Evolutionary conservation across 1,140 invertebrate genomes (phyloP).

Genomic region (Megalonaias nervosa): DNA sequence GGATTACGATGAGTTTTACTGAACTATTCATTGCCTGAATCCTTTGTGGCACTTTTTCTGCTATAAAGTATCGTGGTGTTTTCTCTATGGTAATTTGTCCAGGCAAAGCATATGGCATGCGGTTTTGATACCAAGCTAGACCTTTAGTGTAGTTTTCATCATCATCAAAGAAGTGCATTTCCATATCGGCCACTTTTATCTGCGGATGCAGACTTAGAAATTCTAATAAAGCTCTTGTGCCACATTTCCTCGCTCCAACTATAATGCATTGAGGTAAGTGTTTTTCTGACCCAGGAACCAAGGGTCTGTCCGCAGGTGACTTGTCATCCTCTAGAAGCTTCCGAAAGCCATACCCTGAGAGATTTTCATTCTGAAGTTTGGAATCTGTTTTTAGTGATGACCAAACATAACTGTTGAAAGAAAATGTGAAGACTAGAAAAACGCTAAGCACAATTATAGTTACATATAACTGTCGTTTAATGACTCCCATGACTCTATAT

Average conservation of each 20-base stretch:
- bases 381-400: slow-evolving; percentile 13
- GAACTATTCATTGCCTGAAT: slow-evolving; percentile 91
- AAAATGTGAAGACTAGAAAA: slow-evolving; percentile 11
- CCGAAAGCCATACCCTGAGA: slow-evolving; percentile 33
- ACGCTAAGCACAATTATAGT: too few species aligned
- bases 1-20: slow-evolving; percentile 89
- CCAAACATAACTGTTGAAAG: slow-evolving; percentile 27
- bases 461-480: too few species aligned
- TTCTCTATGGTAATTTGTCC: slow-evolving; percentile 74
- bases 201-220: slow-evolving; percentile 69
- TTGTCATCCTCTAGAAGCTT: slow-evolving; percentile 32
- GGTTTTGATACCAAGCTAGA: slow-evolving; percentile 70
- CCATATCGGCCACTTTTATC: slow-evolving; percentile 55
- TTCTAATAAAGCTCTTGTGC: slow-evolving; percentile 69
- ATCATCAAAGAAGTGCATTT: slow-evolving; percentile 71
- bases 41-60: slow-evolving; percentile 83
- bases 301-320: slow-evolving; percentile 10
- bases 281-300: slow-evolving; percentile 14
- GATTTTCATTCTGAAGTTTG: slow-evolving; percentile 25
- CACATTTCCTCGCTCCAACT: slow-evolving; percentile 71
- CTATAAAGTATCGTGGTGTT: slow-evolving; percentile 74
- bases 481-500: too few species aligned
- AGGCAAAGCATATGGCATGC: slow-evolving; percentile 66
- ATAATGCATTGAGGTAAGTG: slow-evolving; percentile 62
- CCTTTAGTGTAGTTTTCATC: slow-evolving; percentile 67